Conservation (phyloP, 2,888 invertebrate genomes). For the Ceratothoa steindachneri region DNA sequence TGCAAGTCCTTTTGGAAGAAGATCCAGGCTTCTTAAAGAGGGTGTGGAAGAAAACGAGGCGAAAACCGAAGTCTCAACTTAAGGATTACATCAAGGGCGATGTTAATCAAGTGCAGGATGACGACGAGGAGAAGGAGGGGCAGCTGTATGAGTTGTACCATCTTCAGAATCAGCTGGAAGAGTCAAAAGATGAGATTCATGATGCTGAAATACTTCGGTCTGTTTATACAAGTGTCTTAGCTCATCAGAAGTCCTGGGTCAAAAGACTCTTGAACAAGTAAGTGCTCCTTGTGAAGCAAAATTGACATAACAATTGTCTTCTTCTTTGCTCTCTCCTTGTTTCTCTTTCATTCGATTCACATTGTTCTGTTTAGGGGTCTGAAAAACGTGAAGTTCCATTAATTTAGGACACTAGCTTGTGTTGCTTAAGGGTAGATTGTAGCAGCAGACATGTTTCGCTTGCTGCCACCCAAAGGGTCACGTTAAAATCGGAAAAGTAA, state of each 20-base stretch:
- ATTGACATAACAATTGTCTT: too few species aligned
- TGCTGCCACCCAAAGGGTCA: too few species aligned
- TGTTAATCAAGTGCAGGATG: neutral
- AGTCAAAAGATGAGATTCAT: slow-evolving; percentile 67
- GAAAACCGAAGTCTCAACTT: neutral
- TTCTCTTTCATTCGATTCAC: too few species aligned
- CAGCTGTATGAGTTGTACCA: neutral
- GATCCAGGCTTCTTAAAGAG: neutral
- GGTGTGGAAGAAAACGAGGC: neutral
- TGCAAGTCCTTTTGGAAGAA: neutral
- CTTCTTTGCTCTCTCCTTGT: too few species aligned
- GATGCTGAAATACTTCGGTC: slow-evolving; percentile 69
- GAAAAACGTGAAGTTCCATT: too few species aligned
- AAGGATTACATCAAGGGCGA: neutral
- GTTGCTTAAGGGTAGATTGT: too few species aligned
- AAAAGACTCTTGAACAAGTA: slow-evolving; percentile 56
- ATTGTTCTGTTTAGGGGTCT: too few species aligned
- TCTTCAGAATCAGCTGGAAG: slow-evolving; percentile 51
- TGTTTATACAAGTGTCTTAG: slow-evolving; percentile 67
- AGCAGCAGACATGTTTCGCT: too few species aligned
- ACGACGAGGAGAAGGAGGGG: neutral
- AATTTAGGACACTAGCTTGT: too few species aligned
- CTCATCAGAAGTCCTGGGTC: slow-evolving; percentile 61
- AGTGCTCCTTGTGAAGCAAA: too few species aligned
- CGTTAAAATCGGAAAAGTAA: too few species aligned